A percentile compares a stretch with the other conserved stretches of the same genome.
Conservation (phyloP, 2,113 vertebrate genomes). For the Empidonax traillii region DNA sequence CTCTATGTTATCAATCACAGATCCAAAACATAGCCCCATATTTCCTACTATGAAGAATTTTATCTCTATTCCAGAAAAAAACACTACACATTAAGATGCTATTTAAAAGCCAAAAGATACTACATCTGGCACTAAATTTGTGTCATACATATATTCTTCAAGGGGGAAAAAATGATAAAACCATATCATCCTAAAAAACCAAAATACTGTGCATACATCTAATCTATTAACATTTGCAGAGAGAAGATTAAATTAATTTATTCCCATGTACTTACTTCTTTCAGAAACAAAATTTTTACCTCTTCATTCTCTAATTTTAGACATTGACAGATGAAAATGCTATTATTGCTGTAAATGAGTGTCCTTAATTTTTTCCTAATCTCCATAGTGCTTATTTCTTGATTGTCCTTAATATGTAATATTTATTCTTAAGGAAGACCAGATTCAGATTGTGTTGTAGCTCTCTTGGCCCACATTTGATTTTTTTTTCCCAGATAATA, state of each 20-base stretch:
- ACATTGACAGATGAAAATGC: not conserved
- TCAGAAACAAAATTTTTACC: not conserved
- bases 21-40: not conserved
- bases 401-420: not conserved
- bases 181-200: not conserved
- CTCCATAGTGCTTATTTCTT: not conserved
- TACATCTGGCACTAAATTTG: not conserved
- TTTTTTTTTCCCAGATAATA: not conserved
- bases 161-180: not conserved
- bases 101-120: not conserved
- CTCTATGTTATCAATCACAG: not conserved
- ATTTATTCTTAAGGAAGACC: not conserved
- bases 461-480: not conserved
- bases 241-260: not conserved
- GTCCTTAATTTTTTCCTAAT: not conserved
- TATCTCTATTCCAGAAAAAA: not conserved
- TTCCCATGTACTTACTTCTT: not conserved
- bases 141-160: not conserved
- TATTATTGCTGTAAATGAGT: not conserved
- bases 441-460: not conserved
- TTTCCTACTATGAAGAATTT: not conserved
- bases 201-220: not conserved
- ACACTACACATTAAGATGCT: not conserved
- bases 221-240: not conserved
- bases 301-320: not conserved